Base-by-base conservation (phyloP, 1,140 invertebrate species). In the Diabrotica undecimpunctata region DNA sequence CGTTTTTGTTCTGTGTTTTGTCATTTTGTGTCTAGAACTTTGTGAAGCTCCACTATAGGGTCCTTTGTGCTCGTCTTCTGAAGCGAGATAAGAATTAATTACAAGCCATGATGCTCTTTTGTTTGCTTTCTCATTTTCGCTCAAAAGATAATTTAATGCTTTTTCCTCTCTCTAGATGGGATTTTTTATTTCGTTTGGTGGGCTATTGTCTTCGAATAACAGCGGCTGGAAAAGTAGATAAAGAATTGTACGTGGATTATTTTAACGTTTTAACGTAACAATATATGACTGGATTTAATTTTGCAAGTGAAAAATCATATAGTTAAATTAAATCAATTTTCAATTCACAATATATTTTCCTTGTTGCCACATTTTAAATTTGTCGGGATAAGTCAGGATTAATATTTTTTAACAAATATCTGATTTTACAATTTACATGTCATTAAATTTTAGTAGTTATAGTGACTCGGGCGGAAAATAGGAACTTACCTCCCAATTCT, bases 81-180 rank as follows among this genome's bases (percentile, higher is more conserved):
- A 67, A 74, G 74, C 75, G 72, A 75, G 75, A 76, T 76, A 75
- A 76, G 73, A 76, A 76, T 76, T 76, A 76, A 76, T 76, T 76
- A 76, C 73, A 74, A 75, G 72, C 72, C 70, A 72, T 73, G 73
- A 73, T 72, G 75, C 66, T 61, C 62, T 68, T 72, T 73, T 74
- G 71, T 74, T 73, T 69, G 70, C 68, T 72, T 69, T 67, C 72
- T 69, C 70, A 73, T 69, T 70, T 66, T 66, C 61, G 36, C 61
- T 62, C 61, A 62, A 54, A 62, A 62, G 61, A 62, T 62, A 62
- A 62, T 62, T 62, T 62, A 62, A 62, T 62, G 61, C 61, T 62
- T 38, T 54, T 41, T 54, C 36, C 61, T 38, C 14, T 46, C 41
- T 46, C 41, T 46, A 46, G 41, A 46, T 46, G n/a, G 41, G 41